A percentile compares a stretch with the other conserved stretches of the same genome.
Conservation (phyloP, 2,797 vertebrate genomes). For the Liasis olivaceus region DNA sequence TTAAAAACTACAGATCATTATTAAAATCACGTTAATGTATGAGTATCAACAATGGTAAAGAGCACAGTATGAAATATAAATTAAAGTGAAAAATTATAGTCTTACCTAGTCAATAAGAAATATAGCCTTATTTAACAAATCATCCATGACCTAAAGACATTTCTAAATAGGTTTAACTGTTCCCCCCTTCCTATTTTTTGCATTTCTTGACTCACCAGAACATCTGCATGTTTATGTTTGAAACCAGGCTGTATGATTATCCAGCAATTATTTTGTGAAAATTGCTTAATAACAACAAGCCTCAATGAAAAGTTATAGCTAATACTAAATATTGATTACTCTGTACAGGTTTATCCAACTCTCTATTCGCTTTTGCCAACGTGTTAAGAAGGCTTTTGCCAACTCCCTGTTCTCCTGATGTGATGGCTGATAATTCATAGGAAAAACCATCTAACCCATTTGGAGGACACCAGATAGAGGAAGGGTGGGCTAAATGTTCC, state of each 20-base stretch:
- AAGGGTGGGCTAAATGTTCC: no score
- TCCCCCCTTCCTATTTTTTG: not conserved
- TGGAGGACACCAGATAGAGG: no score
- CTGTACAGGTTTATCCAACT: not conserved
- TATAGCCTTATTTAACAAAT: not conserved
- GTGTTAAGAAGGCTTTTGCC: no score
- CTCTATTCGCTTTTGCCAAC: not conserved
- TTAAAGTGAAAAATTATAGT: not conserved
- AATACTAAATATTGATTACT: not conserved
- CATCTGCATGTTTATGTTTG: not conserved
- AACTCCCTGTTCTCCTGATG: no score
- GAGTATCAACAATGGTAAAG: not conserved
- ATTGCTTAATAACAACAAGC: not conserved
- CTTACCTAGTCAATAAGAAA: not conserved
- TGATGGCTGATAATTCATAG: no score
- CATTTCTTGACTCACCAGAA: not conserved
- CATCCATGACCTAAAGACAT: not conserved
- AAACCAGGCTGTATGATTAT: not conserved
- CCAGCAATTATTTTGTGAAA: not conserved
- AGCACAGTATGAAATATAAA: not conserved
- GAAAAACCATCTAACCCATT: no score
- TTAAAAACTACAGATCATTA: no score
- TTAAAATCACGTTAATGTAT: no score
- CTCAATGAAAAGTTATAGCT: not conserved
- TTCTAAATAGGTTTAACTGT: not conserved